Conservation (phyloP, 2,888 invertebrate species). For the Neoitamus cyanurus region DNA sequence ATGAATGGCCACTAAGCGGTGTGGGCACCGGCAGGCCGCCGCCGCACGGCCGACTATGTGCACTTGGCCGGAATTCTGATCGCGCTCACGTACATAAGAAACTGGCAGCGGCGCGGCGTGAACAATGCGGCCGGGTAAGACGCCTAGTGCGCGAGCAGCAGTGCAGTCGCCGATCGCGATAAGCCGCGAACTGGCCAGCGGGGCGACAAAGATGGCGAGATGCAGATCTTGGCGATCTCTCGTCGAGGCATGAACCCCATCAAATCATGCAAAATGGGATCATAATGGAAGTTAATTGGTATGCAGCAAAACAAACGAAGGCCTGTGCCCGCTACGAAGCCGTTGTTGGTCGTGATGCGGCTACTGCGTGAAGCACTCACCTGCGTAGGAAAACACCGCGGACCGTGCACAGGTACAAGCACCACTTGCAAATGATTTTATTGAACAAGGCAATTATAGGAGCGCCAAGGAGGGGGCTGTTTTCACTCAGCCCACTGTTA, state of each 20-base stretch:
- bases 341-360: background rate
- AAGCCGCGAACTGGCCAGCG: background rate
- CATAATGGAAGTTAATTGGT: slow-evolving; percentile 45
- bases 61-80: background rate
- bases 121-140: background rate
- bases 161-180: background rate
- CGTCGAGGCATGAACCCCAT: slow-evolving; percentile 27
- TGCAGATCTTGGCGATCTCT: background rate
- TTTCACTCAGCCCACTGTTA: background rate
- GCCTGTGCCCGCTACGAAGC: background rate
- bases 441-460: slow-evolving; percentile 13
- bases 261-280: slow-evolving; percentile 42
- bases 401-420: background rate
- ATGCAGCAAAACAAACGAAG: slow-evolving; percentile 27
- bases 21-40: background rate
- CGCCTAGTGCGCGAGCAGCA: background rate
- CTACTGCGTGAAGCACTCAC: background rate
- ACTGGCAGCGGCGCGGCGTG: background rate
- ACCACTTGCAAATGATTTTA: slow-evolving; percentile 25
- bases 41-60: background rate
- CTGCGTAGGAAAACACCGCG: background rate
- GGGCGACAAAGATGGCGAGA: slow-evolving; percentile 19
- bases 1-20: background rate
- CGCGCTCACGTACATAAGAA: background rate
- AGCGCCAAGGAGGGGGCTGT: background rate